Evolutionary conservation across 2,797 vertebrate species (phyloP), one percentile per base, ranked within the genome.

Genomic region (Tokudaia muenninki): DNA sequence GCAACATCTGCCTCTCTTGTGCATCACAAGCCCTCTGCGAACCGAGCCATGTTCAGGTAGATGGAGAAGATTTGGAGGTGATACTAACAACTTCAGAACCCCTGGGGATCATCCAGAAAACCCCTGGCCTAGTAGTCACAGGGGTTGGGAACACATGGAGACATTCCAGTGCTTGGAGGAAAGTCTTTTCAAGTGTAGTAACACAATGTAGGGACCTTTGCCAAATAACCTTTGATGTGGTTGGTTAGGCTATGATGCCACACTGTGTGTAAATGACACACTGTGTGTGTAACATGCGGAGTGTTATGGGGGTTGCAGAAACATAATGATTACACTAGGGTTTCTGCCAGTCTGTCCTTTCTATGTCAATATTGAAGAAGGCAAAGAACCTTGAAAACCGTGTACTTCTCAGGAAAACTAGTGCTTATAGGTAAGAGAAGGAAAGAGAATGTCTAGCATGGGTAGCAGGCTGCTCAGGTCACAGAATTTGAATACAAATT

Each of bases 1-100:
- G 50, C 21, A 16, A 22, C 1, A 14, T 26, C 8, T 3, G 0
- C 26, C 11, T 0, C 0, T 6, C 21, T 17, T 19, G n/a, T 37
- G 29, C 4, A 16, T 9, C 11, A 4, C 4, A 22, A 3, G 21
- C 50, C 19, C 22, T 55, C 75, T 31, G 31, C 3, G n/a, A 7
- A 6, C n/a, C 52, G 50, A 75, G 24, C 34, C 83, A 2, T 59
- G 47, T 24, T 79, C 12, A 7, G 37, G 63, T 37, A n/a, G n/a
- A 16, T 1, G 11, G 29, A 57, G 29, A 44, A 34, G 79, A 65
- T 24, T 13, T 61, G 55, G 75, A 57, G 55, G 3, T 11, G 19
- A 22, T 44, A 13, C 0, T 1, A 79, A 16, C 0, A 1, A n/a
- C 16, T 44, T 7, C 37, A 47, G 63, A 59, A 70, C 11, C 4